phyloP scores from a whole-genome alignment of 1,140 invertebrate genomes.

The Caerostris extrusa region DNA sequence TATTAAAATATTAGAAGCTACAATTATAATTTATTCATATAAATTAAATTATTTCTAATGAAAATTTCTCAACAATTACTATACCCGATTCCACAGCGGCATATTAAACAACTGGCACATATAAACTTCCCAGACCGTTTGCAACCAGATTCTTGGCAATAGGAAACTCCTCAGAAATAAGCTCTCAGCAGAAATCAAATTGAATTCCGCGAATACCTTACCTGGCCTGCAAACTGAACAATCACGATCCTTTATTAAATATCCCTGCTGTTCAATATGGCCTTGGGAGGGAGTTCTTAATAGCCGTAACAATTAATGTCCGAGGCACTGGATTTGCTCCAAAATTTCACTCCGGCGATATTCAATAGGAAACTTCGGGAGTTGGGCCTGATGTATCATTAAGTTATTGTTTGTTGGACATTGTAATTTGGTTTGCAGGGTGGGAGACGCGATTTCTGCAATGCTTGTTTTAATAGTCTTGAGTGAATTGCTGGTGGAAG shows the following conservation, averaged over 20 bases:
- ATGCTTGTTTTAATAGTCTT: slow-evolving; percentile 35
- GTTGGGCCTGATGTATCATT: slow-evolving; percentile 24
- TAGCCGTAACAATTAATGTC: slow-evolving; percentile 62
- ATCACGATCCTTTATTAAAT: slow-evolving; percentile 57
- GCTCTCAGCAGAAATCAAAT: slow-evolving; percentile 54
- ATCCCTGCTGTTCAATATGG: slow-evolving; percentile 47
- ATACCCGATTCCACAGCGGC: not conserved
- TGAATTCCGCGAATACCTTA: slow-evolving; percentile 30
- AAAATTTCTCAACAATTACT: slow-evolving; percentile 3
- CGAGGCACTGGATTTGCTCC: slow-evolving; percentile 24
- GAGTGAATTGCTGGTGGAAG: not conserved
- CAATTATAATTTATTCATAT: too few relatives aligned
- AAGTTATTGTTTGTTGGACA: slow-evolving; percentile 61
- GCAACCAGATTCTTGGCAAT: not conserved
- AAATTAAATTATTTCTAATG: too few relatives aligned
- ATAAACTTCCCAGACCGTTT: not conserved
- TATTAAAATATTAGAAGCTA: too few relatives aligned
- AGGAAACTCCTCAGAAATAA: too few relatives aligned
- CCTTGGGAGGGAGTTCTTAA: not conserved
- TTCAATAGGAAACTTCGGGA: slow-evolving; percentile 12
- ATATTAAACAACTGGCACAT: not conserved
- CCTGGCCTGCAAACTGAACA: slow-evolving; percentile 22
- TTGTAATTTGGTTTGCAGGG: slow-evolving; percentile 6
- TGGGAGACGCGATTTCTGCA: slow-evolving; percentile 7
- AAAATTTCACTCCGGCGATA: slow-evolving; percentile 23